Percentiles rank a stretch among this genome's conserved stretches.
Evolutionary conservation across 2,113 vertebrate genomes (phyloP).

Genomic region (Gymnogyps californianus): DNA sequence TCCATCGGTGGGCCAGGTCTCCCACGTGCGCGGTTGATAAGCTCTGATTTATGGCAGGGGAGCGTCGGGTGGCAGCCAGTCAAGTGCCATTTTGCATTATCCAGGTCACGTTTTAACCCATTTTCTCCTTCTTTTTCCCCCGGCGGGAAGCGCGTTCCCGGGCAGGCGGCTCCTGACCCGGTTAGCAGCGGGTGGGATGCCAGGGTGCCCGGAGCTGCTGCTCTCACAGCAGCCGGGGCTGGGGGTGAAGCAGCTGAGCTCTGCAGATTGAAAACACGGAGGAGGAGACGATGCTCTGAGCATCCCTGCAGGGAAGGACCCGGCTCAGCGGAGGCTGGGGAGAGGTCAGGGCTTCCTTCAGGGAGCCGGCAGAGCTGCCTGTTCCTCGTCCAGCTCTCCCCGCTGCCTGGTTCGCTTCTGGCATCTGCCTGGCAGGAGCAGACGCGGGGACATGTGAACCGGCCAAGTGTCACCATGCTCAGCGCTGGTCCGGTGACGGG

Average conservation of each 20-base stretch:
- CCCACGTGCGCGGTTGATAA: accelerated
- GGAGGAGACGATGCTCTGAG: neutral
- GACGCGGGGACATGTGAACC: neutral
- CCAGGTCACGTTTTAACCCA: conserved; percentile 21
- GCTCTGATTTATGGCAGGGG: neutral
- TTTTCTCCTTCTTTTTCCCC: neutral
- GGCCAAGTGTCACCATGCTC: neutral
- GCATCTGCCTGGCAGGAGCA: neutral
- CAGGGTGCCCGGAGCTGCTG: neutral
- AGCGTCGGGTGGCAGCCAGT: neutral
- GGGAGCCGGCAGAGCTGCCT: neutral
- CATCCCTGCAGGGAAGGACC: neutral
- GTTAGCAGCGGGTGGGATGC: neutral
- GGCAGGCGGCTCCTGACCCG: neutral
- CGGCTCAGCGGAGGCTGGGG: neutral
- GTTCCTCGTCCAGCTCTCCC: neutral
- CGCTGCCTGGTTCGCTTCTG: neutral
- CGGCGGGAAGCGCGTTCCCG: accelerated
- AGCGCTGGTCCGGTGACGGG: neutral
- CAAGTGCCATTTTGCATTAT: neutral
- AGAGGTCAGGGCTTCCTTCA: neutral
- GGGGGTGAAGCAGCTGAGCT: neutral
- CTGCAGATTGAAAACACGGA: neutral
- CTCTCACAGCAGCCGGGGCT: neutral
- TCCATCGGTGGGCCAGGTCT: neutral